These are phyloP conservation scores for Myrmophylax atrothorax DNA, from an alignment of 2,113 vertebrate genomes.

Conservation along the genomic window DNA sequence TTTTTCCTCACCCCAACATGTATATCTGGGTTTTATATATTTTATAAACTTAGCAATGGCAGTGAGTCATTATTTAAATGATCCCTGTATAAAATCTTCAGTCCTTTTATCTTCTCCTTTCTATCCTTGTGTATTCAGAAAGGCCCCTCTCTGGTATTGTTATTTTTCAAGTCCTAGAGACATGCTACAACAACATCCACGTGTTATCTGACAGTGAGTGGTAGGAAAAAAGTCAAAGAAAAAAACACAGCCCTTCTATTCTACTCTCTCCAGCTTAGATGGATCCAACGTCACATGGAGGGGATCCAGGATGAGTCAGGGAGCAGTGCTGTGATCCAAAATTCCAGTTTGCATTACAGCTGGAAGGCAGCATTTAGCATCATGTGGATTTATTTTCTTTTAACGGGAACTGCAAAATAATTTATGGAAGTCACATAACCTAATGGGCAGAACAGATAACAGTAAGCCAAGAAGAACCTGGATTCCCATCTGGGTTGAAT, in stretches of 20 bases:
- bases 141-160: neutral
- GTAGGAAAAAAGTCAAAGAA: neutral
- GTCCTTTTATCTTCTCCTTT: neutral
- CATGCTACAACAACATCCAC: neutral
- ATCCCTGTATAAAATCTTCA: neutral
- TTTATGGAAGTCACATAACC: conserved; percentile 23
- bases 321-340: conserved; percentile 24
- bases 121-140: neutral
- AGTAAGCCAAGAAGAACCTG: conserved; percentile 38
- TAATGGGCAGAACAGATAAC: conserved; percentile 45
- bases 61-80: conserved; percentile 50
- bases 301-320: conserved; percentile 60
- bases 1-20: neutral
- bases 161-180: conserved; percentile 2
- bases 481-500: conserved; percentile 34
- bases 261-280: neutral
- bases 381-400: conserved; percentile 55
- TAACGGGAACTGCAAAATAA: conserved; percentile 27
- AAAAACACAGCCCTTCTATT: neutral
- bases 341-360: conserved; percentile 56
- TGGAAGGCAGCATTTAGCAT: conserved; percentile 39
- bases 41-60: conserved; percentile 14
- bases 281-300: conserved; percentile 34
- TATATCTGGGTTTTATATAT: conserved; percentile 19
- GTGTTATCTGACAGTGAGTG: neutral